Percentiles rank a stretch among this genome's conserved stretches.
phyloP scores from a whole-genome alignment of 2,113 vertebrate species.

The Camelus dromedarius region DNA sequence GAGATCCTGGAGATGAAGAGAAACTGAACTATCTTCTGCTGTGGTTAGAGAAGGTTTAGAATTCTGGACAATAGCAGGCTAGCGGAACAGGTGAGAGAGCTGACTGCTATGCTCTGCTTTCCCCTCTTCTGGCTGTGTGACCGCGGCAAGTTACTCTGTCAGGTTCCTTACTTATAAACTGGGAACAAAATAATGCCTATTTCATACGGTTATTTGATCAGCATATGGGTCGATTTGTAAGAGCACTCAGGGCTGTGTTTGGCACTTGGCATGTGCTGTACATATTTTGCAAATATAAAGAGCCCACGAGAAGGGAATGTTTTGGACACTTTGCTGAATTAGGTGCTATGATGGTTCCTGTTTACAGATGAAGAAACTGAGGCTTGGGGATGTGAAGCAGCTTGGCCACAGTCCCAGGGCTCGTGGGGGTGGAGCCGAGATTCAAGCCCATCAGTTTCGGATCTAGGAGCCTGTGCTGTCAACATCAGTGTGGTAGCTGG shows the following conservation, averaged over 20 bases:
- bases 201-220: background rate
- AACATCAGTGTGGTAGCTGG: background rate
- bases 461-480: background rate
- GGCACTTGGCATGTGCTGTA: accelerated
- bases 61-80: background rate
- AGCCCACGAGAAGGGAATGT: background rate
- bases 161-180: background rate
- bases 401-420: accelerated
- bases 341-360: background rate
- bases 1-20: background rate
- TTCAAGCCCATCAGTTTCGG: background rate
- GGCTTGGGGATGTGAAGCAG: background rate
- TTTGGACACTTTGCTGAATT: accelerated
- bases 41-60: background rate
- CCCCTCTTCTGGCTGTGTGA: accelerated
- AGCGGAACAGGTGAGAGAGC: background rate
- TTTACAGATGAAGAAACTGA: background rate
- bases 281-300: background rate
- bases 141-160: background rate
- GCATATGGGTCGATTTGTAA: accelerated
- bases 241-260: background rate
- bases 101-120: accelerated
- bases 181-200: accelerated
- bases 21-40: background rate
- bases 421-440: background rate